Evolutionary conservation across 1,140 invertebrate species (phyloP).

Genomic region (Bombus superbus): DNA sequence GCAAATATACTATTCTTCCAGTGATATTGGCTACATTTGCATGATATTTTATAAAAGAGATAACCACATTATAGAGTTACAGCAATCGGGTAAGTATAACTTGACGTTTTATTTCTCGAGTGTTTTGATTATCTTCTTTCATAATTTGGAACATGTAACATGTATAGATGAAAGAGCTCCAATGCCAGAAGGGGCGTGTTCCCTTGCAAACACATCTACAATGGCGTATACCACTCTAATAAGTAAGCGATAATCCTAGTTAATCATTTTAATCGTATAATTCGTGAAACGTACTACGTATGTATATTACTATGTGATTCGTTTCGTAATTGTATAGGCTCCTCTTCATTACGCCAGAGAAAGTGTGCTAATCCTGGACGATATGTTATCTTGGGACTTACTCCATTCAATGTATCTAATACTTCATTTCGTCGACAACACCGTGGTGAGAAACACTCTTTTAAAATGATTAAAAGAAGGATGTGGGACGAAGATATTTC

Average conservation of each 20-base stretch:
- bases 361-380: constrained; percentile 82
- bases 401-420: constrained; percentile 55
- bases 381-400: constrained; percentile 74
- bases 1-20: constrained; percentile 75
- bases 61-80: constrained; percentile 84
- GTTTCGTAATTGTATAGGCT: constrained; percentile 69
- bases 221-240: constrained; percentile 92
- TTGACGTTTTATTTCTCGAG: not conserved
- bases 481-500: constrained; percentile 71
- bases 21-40: constrained; percentile 85
- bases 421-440: constrained; percentile 54
- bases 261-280: not conserved
- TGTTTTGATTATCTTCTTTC: not conserved
- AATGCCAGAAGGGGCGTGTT: constrained; percentile 86
- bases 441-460: constrained; percentile 37
- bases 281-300: not conserved
- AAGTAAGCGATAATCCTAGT: constrained; percentile 85
- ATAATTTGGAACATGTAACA: constrained; percentile 16
- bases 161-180: constrained; percentile 76
- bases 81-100: constrained; percentile 81
- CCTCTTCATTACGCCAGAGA: constrained; percentile 78
- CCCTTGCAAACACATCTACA: constrained; percentile 83
- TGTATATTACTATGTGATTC: not conserved
- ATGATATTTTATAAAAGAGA: constrained; percentile 85
- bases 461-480: constrained; percentile 63